Evolutionary conservation across 2,888 invertebrate genomes (phyloP), one percentile per base, ranked within the genome.

Genomic region (Diarsia rubi): DNA sequence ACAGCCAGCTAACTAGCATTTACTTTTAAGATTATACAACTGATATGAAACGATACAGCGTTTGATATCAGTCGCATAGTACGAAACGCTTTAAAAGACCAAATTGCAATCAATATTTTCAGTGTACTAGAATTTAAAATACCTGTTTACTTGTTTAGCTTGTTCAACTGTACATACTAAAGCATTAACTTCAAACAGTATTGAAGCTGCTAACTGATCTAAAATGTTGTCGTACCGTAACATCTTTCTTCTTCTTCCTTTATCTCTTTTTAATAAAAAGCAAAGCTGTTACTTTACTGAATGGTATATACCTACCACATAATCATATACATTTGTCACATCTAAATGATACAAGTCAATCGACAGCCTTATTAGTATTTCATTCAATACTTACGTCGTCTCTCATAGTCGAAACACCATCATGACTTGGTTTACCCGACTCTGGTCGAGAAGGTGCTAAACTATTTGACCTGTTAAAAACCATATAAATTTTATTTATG

Each of bases 371-470:
- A 52, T 14, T n/a, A 42, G 8, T 62, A 69, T 14, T 62, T 27
- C 19, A 45, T 21, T 47, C 9, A 31, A 37, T 31, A 93, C 95
- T 93, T 89, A 96, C 96, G 78, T 96, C 96, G 81, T 96, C 95
- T 88, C 94, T 95, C 84, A 95, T 94, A 8, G 96, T 96, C 9
- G 96, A 96, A 64, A 92, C 94, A 2, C 93, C 95, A 14, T 91
- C 92, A 90, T 94, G 94, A 84, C 94, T 95, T 14, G 91, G 94
- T 80, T 92, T 91, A 83, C 92, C 93, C 0, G 95, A 94, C 19
- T 88, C 94, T 12, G 80, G 85, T 27, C 93, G 93, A 83, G 84
- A 92, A 12, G 47, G 19, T 44, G 81, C 88, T 3, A 91, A 63
- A 80, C 94, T 95, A 69, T 91, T 93, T 12, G 93, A 89, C 70